Evolutionary conservation across 2,797 vertebrate species (phyloP), one percentile per base, ranked within the genome.

Genomic region (Acropternis orthonyx): DNA sequence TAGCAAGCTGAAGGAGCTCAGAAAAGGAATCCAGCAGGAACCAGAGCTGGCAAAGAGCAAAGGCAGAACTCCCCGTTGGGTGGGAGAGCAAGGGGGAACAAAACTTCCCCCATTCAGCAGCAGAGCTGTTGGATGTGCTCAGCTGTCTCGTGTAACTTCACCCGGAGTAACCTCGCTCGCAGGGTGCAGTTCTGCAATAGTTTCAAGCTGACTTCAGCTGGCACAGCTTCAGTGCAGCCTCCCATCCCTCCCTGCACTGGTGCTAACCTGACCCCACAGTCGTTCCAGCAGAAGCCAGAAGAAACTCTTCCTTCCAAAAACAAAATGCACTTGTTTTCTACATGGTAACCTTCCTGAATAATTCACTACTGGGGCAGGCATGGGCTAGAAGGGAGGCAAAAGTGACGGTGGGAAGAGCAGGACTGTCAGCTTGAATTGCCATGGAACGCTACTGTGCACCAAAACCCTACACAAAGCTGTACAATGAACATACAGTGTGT

Each of bases 151-250:
- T 89, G 92, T 94, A 95, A 95, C 96, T 95, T 97, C 96, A 97
- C 96, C 96, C 92, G 43, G 88, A 94, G 94, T 97, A 95, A 97
- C 96, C 96, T 86, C 74, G 36, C 74, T 91, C 43, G 0, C 92
- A 93, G 94, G 94, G 96, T 93, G 94, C 94, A 97, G 96, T 75
- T 91, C 95, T 92, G 96, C 96, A 95, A 96, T 95, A 96, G 93
- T 95, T 97, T 95, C 76, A 84, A 86, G 96, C 96, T 97, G 96
- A 95, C 94, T 97, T 95, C 94, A 97, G 94, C 28, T 97, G 96
- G 95, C 95, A 90, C 39, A 2, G 88, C 88, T 61, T 94, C 94
- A 90, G 82, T 23, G 85, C 92, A 91, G 95, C 94, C 90, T 94
- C 93, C 90, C 85, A 79, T 55, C 89, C 65, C 91, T 77, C 69